Conservation (phyloP, 1,140 invertebrate species). For the Apis cerana region DNA sequence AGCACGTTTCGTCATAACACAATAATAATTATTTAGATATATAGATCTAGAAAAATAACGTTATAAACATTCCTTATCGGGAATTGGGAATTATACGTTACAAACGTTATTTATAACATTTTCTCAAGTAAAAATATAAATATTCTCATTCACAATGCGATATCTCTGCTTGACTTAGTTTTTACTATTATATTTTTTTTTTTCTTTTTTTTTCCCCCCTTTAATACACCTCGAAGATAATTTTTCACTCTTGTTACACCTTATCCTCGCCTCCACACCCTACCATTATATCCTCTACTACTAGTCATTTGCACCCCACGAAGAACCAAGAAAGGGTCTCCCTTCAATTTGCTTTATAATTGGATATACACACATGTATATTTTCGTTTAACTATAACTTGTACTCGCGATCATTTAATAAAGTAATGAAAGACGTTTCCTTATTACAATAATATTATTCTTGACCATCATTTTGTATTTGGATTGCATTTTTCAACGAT, state of each 20-base stretch:
- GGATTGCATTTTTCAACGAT: conserved; percentile 58
- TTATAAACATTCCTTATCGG: conserved; percentile 55
- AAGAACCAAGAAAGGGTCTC: conserved; percentile 37
- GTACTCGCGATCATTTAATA: conserved; percentile 72
- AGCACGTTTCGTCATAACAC: conserved; percentile 63
- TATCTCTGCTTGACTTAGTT: conserved; percentile 56
- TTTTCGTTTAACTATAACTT: conserved; percentile 62
- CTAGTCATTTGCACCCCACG: conserved; percentile 33
- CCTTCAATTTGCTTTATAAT: conserved; percentile 26
- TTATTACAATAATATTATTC: conserved; percentile 68
- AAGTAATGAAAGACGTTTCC: conserved; percentile 78
- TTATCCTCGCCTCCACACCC: conserved; percentile 4
- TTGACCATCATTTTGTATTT: conserved; percentile 59
- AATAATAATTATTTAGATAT: conserved; percentile 68
- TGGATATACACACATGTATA: conserved; percentile 44
- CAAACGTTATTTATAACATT: conserved; percentile 69
- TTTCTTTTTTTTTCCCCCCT: background rate
- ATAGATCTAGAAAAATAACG: conserved; percentile 77
- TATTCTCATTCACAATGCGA: conserved; percentile 68
- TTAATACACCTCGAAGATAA: conserved; percentile 43
- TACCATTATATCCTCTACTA: background rate
- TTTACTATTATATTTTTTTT: conserved; percentile 37
- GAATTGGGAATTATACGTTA: conserved; percentile 65
- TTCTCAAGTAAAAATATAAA: conserved; percentile 78
- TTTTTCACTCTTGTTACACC: conserved; percentile 19